Percentiles rank a stretch among this genome's conserved stretches.
These are phyloP conservation scores for silkworm (Bombyx mori) DNA, from an alignment of 1,140 invertebrate genomes.

Conservation along the genomic window ASM3026992v2 NC_085112.1:3218001-3218500, in stretches of 20 bases:
- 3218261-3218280: constrained; percentile 12
- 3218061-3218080: constrained; percentile 9
- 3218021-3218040: constrained; percentile 9
- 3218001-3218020: constrained; percentile 14
- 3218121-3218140: constrained; percentile 13
- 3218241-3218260: constrained; percentile 1
- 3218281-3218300: constrained; percentile 2
- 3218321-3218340: constrained; percentile 7
- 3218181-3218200: constrained; percentile 15
- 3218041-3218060: too few relatives aligned
- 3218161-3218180: constrained; percentile 10
- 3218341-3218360: constrained; percentile 8
- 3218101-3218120: constrained; percentile 10
- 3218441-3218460: constrained; percentile 11
- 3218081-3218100: constrained; percentile 15
- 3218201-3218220: background rate
- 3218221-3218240: too few relatives aligned
- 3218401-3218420: constrained; percentile 14
- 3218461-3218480: constrained; percentile 13
- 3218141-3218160: constrained; percentile 2
- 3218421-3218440: constrained; percentile 13
- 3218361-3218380: constrained; percentile 12
- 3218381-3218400: constrained; percentile 14
- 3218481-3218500: constrained; percentile 11
- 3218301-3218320: constrained; percentile 11